Conservation (phyloP, 1,140 invertebrate genomes). For the Yoshiicerus persimilis region DNA sequence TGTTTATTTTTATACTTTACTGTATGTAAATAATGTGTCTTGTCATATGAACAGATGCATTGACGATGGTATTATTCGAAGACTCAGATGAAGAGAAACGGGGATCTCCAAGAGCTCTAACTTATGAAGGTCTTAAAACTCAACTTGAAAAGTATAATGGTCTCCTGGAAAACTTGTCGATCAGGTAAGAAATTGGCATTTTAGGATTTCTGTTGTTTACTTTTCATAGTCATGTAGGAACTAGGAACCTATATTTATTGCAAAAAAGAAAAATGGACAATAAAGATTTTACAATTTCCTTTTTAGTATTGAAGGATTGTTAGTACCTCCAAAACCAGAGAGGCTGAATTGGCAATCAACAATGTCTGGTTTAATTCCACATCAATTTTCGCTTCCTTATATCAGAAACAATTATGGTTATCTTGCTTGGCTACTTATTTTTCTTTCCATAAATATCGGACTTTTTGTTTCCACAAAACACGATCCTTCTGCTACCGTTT, state of each 20-base stretch:
- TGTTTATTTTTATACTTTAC: not conserved
- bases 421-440: slow-evolving; percentile 71
- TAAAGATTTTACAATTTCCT: not conserved
- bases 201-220: too few species aligned
- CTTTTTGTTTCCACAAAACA: slow-evolving; percentile 68
- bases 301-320: slow-evolving; percentile 62
- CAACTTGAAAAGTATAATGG: slow-evolving; percentile 85
- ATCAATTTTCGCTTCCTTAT: slow-evolving; percentile 77
- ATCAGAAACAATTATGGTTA: slow-evolving; percentile 87
- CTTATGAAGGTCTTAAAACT: slow-evolving; percentile 81
- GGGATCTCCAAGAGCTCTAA: slow-evolving; percentile 69
- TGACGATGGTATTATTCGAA: slow-evolving; percentile 86
- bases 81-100: slow-evolving; percentile 79
- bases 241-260: too few species aligned
- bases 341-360: slow-evolving; percentile 56
- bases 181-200: slow-evolving; percentile 77
- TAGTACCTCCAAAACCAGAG: slow-evolving; percentile 71
- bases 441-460: slow-evolving; percentile 70
- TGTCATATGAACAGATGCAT: slow-evolving; percentile 61
- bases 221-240: too few species aligned
- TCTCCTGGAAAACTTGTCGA: slow-evolving; percentile 83
- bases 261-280: too few species aligned
- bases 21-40: not conserved
- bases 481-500: slow-evolving; percentile 64
- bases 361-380: slow-evolving; percentile 65